Conservation (phyloP, 2,113 vertebrate species). For the Casuarius casuarius region DNA sequence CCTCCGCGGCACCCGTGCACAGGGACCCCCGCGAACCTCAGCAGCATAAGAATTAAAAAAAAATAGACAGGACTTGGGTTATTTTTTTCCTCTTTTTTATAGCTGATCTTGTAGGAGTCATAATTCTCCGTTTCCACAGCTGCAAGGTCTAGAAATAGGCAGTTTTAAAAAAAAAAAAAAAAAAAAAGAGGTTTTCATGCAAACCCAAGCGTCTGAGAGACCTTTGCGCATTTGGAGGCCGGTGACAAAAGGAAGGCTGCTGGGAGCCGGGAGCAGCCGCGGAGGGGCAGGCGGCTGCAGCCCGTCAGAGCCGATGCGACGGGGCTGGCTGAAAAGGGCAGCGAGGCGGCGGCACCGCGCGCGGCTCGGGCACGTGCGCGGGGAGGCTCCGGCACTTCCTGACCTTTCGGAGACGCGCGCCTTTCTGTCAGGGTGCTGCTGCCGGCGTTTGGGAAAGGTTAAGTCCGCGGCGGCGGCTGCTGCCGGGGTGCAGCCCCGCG, state of each 20-base stretch:
- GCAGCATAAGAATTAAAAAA: neutral
- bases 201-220: neutral
- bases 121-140: neutral
- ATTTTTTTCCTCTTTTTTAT: neutral
- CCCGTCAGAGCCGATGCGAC: neutral
- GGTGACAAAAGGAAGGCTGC: neutral
- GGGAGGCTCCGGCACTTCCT: too few species aligned
- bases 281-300: accelerated
- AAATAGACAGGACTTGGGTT: neutral
- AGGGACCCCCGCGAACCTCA: neutral
- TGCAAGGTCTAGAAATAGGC: neutral
- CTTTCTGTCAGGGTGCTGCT: neutral
- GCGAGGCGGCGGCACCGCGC: accelerated
- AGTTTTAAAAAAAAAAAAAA: neutral
- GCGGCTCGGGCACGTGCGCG: too few species aligned
- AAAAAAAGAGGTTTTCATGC: neutral
- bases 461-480: neutral
- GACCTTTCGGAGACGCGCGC: too few species aligned
- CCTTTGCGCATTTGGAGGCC: neutral
- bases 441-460: neutral
- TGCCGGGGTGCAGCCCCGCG: too few species aligned
- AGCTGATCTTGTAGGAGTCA: neutral
- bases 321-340: neutral
- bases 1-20: too few species aligned
- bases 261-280: neutral